These are phyloP conservation scores for Antheraea pernyi DNA, from an alignment of 1,140 invertebrate species.

Conservation along the genomic window DNA sequence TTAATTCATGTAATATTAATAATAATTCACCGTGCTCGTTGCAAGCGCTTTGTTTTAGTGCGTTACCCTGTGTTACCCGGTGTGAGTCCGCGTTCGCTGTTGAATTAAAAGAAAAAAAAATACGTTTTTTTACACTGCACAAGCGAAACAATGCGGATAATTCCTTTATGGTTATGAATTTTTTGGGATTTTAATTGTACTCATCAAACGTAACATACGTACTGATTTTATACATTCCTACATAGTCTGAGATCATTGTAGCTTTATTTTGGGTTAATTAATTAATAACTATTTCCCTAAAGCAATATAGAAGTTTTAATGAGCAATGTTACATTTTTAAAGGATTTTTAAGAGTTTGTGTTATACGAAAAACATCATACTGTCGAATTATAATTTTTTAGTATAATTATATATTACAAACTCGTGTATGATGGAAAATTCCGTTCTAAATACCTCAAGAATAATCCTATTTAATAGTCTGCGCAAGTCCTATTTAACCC, in stretches of 20 bases:
- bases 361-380: too few species aligned
- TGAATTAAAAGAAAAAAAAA: constrained; percentile 18
- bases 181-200: constrained; percentile 11
- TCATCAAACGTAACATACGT: not conserved
- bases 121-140: constrained; percentile 26
- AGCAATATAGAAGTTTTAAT: too few species aligned
- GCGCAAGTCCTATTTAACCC: too few species aligned
- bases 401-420: too few species aligned
- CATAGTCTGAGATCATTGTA: not conserved
- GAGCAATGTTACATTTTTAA: too few species aligned
- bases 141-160: constrained; percentile 31
- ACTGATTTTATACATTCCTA: not conserved
- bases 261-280: not conserved
- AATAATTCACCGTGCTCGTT: constrained; percentile 13
- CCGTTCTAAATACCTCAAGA: too few species aligned
- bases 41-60: constrained; percentile 58
- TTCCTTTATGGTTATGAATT: constrained; percentile 37
- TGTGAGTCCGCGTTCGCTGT: constrained; percentile 11
- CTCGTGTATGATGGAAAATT: too few species aligned
- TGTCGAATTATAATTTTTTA: too few species aligned
- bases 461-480: too few species aligned
- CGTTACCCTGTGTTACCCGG: constrained; percentile 28
- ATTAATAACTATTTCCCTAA: not conserved
- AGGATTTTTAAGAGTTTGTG: too few species aligned
- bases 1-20: constrained; percentile 70